Evolutionary conservation across 2,797 vertebrate genomes (phyloP).

Genomic region (Chromis chromis): DNA sequence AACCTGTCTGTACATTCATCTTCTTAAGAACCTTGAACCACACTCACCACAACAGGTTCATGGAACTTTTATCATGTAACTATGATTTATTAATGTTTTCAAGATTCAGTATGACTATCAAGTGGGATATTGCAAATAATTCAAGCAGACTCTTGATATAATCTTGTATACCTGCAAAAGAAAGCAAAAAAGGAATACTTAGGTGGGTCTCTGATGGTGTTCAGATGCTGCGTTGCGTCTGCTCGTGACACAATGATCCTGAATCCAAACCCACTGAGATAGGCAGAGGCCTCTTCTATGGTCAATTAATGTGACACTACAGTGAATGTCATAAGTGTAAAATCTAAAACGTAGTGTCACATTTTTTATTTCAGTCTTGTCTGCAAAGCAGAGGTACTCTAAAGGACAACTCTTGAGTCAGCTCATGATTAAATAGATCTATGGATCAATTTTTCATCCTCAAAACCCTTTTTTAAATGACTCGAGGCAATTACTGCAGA

Average conservation of each 20-base stretch:
- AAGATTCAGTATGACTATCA: constrained; percentile 3
- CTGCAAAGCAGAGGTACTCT: constrained; percentile 50
- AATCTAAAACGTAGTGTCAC: constrained; percentile 30
- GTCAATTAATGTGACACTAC: constrained; percentile 36
- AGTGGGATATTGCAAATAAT: constrained; percentile 22
- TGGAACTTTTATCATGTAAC: constrained; percentile 17
- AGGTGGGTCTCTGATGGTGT: neutral
- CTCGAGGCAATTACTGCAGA: constrained; percentile 66
- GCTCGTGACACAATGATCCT: constrained; percentile 16
- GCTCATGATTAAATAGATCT: constrained; percentile 69
- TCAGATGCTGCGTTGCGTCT: constrained; percentile 17
- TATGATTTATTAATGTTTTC: constrained; percentile 28
- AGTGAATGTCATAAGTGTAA: constrained; percentile 62
- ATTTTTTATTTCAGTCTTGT: constrained; percentile 55
- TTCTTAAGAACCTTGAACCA: constrained; percentile 20
- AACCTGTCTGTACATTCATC: constrained; percentile 1
- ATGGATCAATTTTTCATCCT: constrained; percentile 69
- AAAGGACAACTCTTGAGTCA: constrained; percentile 63
- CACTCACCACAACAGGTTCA: constrained; percentile 6
- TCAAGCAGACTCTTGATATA: constrained; percentile 1
- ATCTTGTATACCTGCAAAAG: constrained; percentile 4
- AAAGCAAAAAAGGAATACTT: neutral
- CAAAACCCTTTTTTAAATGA: constrained; percentile 58
- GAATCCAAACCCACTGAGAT: constrained; percentile 33
- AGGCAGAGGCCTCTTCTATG: constrained; percentile 20